phyloP scores from a whole-genome alignment of 1,140 invertebrate genomes.

The Daktulosphaira vitifoliae region DNA sequence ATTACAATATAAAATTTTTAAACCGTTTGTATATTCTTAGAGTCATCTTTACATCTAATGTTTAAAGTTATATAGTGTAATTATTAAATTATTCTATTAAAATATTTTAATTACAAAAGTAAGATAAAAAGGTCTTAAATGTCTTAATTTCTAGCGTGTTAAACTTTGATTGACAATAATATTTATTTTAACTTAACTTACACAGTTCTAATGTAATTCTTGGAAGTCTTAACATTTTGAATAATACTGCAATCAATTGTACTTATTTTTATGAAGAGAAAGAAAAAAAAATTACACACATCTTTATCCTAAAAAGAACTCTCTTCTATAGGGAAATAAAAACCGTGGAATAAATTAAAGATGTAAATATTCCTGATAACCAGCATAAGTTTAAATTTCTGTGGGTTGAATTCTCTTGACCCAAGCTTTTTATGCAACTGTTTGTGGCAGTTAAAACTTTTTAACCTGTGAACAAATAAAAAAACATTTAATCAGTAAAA shows the following conservation, averaged over 20 bases:
- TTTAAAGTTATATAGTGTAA: too few relatives aligned
- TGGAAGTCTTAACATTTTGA: constrained; percentile 15
- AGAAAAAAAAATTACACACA: constrained; percentile 31
- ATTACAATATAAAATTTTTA: too few relatives aligned
- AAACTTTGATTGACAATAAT: too few relatives aligned
- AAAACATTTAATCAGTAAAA: constrained; percentile 22
- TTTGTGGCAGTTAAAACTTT: constrained; percentile 29
- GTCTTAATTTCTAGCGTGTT: too few relatives aligned
- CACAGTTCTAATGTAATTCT: neutral
- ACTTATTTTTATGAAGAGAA: constrained; percentile 16
- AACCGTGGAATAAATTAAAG: constrained; percentile 12
- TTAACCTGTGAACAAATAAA: constrained; percentile 33
- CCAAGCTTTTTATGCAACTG: constrained; percentile 20
- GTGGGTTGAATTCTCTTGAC: constrained; percentile 30
- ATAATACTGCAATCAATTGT: constrained; percentile 29
- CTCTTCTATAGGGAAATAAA: constrained; percentile 12
- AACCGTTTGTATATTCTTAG: too few relatives aligned
- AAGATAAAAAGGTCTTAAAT: too few relatives aligned
- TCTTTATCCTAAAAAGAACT: constrained; percentile 3
- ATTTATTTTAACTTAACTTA: constrained; percentile 15
- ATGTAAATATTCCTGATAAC: constrained; percentile 27
- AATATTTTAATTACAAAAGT: too few relatives aligned
- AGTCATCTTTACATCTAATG: too few relatives aligned
- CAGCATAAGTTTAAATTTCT: constrained; percentile 27
- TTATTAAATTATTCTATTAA: too few relatives aligned